Evolutionary conservation across 2,888 invertebrate species (phyloP).

Genomic region (Cantharis lateralis): DNA sequence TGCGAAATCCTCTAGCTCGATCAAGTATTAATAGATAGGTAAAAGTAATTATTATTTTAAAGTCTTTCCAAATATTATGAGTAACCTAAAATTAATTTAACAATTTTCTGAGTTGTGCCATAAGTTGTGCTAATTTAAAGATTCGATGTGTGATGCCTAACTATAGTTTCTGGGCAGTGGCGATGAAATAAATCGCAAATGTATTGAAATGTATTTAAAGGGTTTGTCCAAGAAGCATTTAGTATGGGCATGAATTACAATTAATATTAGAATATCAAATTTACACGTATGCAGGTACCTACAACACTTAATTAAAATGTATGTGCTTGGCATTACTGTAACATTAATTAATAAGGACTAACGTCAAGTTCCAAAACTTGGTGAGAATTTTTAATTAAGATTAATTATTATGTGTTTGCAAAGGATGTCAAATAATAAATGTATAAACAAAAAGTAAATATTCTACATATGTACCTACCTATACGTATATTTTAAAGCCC

Average conservation of each 20-base stretch:
- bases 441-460: background rate
- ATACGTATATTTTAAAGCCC: too few species aligned
- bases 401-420: background rate
- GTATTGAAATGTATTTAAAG: conserved; percentile 33
- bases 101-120: too few species aligned
- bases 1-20: too few species aligned
- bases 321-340: conserved; percentile 4
- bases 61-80: background rate
- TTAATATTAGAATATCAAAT: conserved; percentile 34
- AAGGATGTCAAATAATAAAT: background rate
- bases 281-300: conserved; percentile 28
- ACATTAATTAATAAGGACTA: conserved; percentile 18
- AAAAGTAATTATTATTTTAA: background rate
- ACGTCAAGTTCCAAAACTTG: conserved; percentile 7
- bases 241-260: conserved; percentile 36
- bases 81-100: too few species aligned
- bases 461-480: background rate
- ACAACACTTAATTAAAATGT: conserved; percentile 34
- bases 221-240: conserved; percentile 36
- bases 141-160: too few species aligned
- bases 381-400: conserved; percentile 2
- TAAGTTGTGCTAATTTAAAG: too few species aligned
- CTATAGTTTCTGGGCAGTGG: background rate
- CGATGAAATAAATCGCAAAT: background rate
- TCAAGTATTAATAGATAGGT: background rate